Percentiles rank a stretch among this genome's conserved stretches.
Evolutionary conservation across 2,888 invertebrate genomes (phyloP).

Genomic region (Camponotus fellah): DNA sequence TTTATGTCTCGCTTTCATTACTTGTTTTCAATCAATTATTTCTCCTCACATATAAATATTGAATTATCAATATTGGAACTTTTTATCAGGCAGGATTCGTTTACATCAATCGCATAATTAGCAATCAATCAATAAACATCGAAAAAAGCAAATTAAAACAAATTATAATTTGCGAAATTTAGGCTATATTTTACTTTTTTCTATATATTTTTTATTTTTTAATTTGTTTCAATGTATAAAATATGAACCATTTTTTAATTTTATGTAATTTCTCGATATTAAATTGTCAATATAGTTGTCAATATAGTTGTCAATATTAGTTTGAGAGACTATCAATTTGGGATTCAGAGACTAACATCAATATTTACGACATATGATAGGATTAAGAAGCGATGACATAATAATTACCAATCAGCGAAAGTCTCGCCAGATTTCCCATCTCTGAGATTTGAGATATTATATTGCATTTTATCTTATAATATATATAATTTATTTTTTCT

Average conservation of each 20-base stretch:
- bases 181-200: background rate
- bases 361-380: constrained; percentile 15
- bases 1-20: background rate
- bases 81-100: background rate
- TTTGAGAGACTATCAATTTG: constrained; percentile 22
- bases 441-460: background rate
- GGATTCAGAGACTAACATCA: constrained; percentile 1
- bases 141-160: background rate
- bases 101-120: background rate
- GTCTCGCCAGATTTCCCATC: background rate
- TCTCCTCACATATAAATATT: background rate
- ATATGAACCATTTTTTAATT: background rate
- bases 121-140: background rate
- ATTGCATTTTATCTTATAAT: background rate
- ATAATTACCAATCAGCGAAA: constrained; percentile 14
- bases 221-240: background rate
- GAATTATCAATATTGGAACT: background rate
- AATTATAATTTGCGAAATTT: background rate
- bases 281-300: background rate
- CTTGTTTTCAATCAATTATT: background rate
- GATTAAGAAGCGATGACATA: constrained; percentile 9
- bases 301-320: constrained; percentile 16
- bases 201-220: background rate
- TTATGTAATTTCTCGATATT: background rate
- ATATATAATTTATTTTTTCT: background rate